Evolutionary conservation across 2,888 invertebrate species (phyloP).

Genomic region (Nemotelus pantherinus): DNA sequence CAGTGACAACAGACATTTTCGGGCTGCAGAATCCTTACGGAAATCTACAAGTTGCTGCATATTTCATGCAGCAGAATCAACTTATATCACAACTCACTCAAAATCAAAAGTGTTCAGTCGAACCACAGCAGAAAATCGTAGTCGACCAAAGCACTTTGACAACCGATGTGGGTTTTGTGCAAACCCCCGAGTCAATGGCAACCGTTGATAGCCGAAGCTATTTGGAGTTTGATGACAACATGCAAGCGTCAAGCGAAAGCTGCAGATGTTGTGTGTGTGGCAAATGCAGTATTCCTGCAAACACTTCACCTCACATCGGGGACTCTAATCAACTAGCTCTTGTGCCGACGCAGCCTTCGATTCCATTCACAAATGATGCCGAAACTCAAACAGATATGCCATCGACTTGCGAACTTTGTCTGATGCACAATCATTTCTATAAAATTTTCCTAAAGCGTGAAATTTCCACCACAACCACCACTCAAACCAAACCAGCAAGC

Average conservation of each 20-base stretch:
- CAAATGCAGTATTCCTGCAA: not conserved
- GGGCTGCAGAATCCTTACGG: conserved; percentile 62
- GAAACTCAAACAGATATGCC: conserved; percentile 63
- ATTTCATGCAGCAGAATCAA: conserved; percentile 61
- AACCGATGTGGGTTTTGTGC: conserved; percentile 2
- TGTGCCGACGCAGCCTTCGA: not conserved
- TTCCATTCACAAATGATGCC: conserved; percentile 56
- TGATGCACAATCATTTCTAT: conserved; percentile 64
- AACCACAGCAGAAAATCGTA: conserved; percentile 9
- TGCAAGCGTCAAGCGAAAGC: not conserved
- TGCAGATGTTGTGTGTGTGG: conserved; percentile 30
- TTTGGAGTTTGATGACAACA: not conserved
- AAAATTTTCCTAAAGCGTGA: conserved; percentile 63
- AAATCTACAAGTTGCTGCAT: conserved; percentile 63
- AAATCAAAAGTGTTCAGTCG: conserved; percentile 16
- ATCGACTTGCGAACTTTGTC: conserved; percentile 61
- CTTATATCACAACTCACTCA: conserved; percentile 52
- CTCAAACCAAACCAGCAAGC: conserved; percentile 59
- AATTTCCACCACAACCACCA: conserved; percentile 63
- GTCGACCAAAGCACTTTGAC: conserved; percentile 32
- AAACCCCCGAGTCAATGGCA: conserved; percentile 21
- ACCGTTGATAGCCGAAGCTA: not conserved
- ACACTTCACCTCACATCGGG: not conserved
- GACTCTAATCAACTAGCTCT: conserved; percentile 17
- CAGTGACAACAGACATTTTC: conserved; percentile 62